Base-by-base conservation (phyloP, 2,797 vertebrate species). In the Decapterus maruadsi region DNA sequence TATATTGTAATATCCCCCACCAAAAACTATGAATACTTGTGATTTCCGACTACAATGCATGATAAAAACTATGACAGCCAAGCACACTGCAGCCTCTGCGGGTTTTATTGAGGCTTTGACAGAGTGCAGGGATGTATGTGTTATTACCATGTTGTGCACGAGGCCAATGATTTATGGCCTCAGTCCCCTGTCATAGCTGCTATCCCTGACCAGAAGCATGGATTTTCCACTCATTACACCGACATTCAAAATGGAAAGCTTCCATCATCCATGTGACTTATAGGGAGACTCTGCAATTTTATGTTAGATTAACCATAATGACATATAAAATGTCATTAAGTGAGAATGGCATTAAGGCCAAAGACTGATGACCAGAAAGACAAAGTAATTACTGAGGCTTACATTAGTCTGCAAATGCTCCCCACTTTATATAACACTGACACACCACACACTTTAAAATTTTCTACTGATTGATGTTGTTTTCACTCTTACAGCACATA, bases 201-300 rank as follows among this genome's bases (percentile, higher is more conserved):
- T 13, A 38, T 51, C 60, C 19, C 43, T 51, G 62, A 75, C 34
- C 64, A 61, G 22, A 26, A 61, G 31, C 64, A 81, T 83, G 68
- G 75, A 68, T 83, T 82, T 87, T 58, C 48, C 57, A 48, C 57
- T 88, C 81, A 87, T 90, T 91, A 88, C 40, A 5, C 74, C 42
- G 62, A 74, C 56, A 55, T 73, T 73, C 56, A 66, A 51, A 69
- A 54, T 73, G 53, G 36, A 77, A 66, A 66, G 26, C 68, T 80
- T 81, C 58, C 34, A 68, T 84, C 70, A 61, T 72, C 66, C 50
- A 17, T 48, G 42, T 64, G 67, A 72, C 42, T 58, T 64, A 62
- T 19, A 26, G 17, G 20, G 56, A 62, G n/a, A 70, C 22, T 59
- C 50, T 65, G 65, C 63, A 62, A 36, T 74, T 80, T 74, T 54